phyloP scores from a whole-genome alignment of 2,888 invertebrate species.

The Acleris emargana region DNA sequence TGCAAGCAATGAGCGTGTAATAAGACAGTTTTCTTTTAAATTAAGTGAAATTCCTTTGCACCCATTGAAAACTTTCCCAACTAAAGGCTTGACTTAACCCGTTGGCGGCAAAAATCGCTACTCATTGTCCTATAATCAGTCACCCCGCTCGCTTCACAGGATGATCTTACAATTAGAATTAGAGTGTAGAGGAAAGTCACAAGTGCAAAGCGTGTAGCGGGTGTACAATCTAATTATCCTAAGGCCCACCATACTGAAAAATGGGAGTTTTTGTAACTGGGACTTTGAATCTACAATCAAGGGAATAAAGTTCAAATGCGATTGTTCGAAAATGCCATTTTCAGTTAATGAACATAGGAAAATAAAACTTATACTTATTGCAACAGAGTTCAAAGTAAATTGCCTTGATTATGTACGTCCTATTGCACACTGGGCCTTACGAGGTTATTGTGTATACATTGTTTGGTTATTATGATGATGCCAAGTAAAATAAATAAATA shows the following conservation, averaged over 20 bases:
- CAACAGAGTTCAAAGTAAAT: too few species aligned
- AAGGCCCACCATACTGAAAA: too few species aligned
- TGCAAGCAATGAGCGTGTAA: slow-evolving; percentile 30
- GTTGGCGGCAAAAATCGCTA: slow-evolving; percentile 56
- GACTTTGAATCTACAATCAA: too few species aligned
- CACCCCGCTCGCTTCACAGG: slow-evolving; percentile 64
- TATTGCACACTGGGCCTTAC: too few species aligned
- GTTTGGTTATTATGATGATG: not conserved
- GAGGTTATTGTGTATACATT: not conserved
- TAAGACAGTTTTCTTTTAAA: slow-evolving; percentile 37
- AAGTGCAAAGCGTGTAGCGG: slow-evolving; percentile 15
- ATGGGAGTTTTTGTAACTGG: too few species aligned
- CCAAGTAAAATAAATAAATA: not conserved
- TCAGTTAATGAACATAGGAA: too few species aligned
- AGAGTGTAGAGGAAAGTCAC: slow-evolving; percentile 43
- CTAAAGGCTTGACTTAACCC: slow-evolving; percentile 29
- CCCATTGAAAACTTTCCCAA: slow-evolving; percentile 27
- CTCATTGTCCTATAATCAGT: slow-evolving; percentile 72
- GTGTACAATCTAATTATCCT: not conserved
- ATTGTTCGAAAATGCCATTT: too few species aligned
- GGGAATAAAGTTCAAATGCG: too few species aligned
- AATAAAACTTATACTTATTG: too few species aligned
- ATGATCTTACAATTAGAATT: slow-evolving; percentile 73
- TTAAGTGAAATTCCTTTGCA: slow-evolving; percentile 38
- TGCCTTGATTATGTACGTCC: too few species aligned